Evolutionary conservation across 1,140 invertebrate species (phyloP).

Genomic region (Amphibalanus amphitrite): DNA sequence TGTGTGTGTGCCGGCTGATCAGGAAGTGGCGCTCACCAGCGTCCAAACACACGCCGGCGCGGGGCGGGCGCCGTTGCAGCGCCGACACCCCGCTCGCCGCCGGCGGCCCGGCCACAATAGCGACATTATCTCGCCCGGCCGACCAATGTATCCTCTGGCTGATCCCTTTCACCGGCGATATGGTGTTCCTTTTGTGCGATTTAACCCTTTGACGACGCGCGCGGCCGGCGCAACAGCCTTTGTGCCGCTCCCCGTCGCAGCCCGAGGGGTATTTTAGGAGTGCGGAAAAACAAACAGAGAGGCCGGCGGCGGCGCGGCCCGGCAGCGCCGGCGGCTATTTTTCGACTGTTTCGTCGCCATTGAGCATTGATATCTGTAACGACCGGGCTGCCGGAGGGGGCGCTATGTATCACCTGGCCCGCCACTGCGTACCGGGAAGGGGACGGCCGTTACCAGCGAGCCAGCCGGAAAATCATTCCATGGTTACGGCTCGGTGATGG

Average conservation of each 20-base stretch:
- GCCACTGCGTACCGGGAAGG: neutral
- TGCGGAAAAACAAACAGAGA: neutral
- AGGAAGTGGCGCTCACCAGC: neutral
- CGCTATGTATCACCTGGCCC: neutral
- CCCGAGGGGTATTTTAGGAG: neutral
- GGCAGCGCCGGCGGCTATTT: neutral
- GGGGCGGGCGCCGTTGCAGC: neutral
- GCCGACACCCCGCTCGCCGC: neutral
- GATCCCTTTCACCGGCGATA: neutral
- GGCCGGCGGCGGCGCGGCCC: too few relatives aligned
- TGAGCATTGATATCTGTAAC: neutral
- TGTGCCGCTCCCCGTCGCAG: neutral
- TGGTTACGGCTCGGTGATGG: neutral
- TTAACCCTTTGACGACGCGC: conserved; percentile 1
- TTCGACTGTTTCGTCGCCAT: neutral
- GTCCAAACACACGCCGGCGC: neutral
- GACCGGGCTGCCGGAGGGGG: neutral
- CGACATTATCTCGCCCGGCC: neutral
- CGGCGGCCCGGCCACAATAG: neutral
- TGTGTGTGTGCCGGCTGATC: neutral
- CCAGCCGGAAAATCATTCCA: neutral
- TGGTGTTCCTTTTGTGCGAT: conserved; percentile 1
- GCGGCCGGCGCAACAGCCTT: neutral
- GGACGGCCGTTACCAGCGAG: neutral
- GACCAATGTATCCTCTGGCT: neutral